A percentile compares a stretch with the other conserved stretches of the same genome.
These are phyloP conservation scores for Mellivora capensis DNA, from an alignment of 2,113 vertebrate genomes.

Conservation along the genomic window DNA sequence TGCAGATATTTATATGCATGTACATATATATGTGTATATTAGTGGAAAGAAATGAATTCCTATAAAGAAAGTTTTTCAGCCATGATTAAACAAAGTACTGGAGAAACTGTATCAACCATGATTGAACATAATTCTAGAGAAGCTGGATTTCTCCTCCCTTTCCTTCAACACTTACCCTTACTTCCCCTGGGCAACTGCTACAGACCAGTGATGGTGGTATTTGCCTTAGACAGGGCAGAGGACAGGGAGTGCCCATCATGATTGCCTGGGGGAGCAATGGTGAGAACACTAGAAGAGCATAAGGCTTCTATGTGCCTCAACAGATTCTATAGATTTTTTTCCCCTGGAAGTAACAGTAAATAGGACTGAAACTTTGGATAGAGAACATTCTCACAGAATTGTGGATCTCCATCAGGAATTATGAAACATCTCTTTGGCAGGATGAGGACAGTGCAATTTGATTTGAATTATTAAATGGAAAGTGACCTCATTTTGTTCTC, in stretches of 20 bases:
- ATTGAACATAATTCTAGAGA: not conserved
- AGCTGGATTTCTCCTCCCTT: not conserved
- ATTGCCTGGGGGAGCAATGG: not conserved
- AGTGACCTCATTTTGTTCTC: not conserved
- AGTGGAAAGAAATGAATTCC: not conserved
- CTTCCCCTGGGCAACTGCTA: not conserved
- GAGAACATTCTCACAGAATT: not conserved
- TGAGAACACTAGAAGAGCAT: not conserved
- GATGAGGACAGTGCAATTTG: not conserved
- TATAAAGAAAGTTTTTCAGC: not conserved
- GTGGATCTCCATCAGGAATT: not conserved
- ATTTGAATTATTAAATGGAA: conserved; percentile 1
- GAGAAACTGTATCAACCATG: not conserved
- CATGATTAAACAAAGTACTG: not conserved
- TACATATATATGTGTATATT: not conserved
- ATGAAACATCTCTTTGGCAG: not conserved
- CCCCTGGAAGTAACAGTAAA: not conserved
- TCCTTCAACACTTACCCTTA: not conserved
- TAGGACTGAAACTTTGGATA: not conserved
- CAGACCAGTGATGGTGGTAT: not conserved
- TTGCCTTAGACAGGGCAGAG: not conserved
- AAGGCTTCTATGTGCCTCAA: not conserved
- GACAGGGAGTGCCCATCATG: accelerated
- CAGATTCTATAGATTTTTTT: not conserved
- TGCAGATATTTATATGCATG: too few relatives aligned